phyloP scores from a whole-genome alignment of 1,140 invertebrate species.

The Trinorchestia longiramus region DNA sequence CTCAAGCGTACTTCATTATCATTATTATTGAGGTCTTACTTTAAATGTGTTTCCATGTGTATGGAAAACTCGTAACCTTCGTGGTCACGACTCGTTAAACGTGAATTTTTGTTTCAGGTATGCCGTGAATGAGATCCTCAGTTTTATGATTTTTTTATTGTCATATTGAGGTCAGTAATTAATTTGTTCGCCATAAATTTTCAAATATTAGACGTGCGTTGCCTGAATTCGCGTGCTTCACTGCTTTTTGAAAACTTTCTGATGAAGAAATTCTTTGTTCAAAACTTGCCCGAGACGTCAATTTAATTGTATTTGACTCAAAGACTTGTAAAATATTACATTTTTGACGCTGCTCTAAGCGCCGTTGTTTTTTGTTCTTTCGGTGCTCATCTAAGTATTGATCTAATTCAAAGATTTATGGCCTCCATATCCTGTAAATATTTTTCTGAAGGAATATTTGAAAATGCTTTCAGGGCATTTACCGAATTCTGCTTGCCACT shows the following conservation, averaged over 20 bases:
- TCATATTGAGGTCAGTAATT: background rate
- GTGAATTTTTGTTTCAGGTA: background rate
- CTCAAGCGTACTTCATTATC: background rate
- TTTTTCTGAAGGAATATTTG: background rate
- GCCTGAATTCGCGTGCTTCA: background rate
- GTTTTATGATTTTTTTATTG: background rate
- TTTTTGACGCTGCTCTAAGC: background rate
- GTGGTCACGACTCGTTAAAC: background rate
- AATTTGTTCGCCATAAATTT: background rate
- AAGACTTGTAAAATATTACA: background rate
- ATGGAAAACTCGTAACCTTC: background rate
- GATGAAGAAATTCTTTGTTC: background rate
- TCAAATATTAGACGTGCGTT: background rate
- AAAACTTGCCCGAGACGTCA: background rate
- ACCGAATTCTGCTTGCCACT: background rate
- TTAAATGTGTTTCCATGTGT: background rate
- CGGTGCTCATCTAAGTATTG: background rate
- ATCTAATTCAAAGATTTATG: background rate
- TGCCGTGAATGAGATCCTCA: background rate
- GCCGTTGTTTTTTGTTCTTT: background rate
- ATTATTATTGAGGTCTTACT: background rate
- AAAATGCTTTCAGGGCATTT: background rate
- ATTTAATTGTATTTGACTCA: background rate
- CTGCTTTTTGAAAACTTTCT: background rate
- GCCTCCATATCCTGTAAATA: background rate